Conservation (phyloP, 2,113 vertebrate genomes). For the Arothron firmamentum region DNA sequence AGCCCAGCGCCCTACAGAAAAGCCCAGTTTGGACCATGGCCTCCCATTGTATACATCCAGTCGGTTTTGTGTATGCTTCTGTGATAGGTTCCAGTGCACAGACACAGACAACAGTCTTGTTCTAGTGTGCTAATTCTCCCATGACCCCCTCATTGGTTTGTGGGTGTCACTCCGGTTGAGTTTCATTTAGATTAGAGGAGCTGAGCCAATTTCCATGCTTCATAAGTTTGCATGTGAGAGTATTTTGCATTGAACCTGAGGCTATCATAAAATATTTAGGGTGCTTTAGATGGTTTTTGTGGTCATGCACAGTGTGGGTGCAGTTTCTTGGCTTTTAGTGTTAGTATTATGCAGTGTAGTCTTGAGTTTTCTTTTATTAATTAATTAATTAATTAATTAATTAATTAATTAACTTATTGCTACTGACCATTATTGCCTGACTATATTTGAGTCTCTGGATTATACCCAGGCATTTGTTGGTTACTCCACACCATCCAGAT, state of each 20-base stretch:
- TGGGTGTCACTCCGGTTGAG: conserved; percentile 44
- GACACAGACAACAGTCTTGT: conserved; percentile 63
- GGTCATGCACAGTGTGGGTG: not conserved
- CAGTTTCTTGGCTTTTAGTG: not conserved
- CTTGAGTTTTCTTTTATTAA: not conserved
- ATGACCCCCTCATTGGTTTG: conserved; percentile 58
- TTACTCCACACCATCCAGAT: conserved; percentile 39
- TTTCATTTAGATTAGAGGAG: conserved; percentile 45
- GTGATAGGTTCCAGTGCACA: conserved; percentile 68
- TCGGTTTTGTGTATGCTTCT: conserved; percentile 67
- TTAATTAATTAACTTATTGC: too few relatives aligned
- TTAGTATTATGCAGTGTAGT: not conserved
- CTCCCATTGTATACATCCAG: conserved; percentile 70
- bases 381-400: too few relatives aligned
- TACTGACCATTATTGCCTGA: too few relatives aligned
- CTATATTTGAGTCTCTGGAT: not conserved
- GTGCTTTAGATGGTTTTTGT: not conserved
- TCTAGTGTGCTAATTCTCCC: conserved; percentile 64
- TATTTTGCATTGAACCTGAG: conserved; percentile 9
- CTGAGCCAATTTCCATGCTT: conserved; percentile 30
- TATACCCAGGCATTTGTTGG: conserved; percentile 17
- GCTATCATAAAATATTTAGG: not conserved
- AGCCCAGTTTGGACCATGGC: conserved; percentile 45
- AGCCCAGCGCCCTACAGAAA: conserved; percentile 42
- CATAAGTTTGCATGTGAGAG: conserved; percentile 19